phyloP scores from a whole-genome alignment of 1,140 invertebrate genomes.

The Zaprionus ghesquierei region DNA sequence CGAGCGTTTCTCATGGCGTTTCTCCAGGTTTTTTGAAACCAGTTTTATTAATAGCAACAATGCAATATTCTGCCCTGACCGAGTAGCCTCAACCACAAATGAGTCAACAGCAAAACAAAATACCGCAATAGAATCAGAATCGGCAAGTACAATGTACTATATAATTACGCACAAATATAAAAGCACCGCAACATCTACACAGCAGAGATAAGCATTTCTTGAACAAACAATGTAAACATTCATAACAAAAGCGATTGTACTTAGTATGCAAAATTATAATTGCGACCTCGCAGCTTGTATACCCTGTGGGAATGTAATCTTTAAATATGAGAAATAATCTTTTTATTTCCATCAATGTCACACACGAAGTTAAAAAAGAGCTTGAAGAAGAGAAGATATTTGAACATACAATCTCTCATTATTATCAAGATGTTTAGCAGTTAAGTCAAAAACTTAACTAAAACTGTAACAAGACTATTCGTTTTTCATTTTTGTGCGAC shows the following conservation, averaged over 20 bases:
- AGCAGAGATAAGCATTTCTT: background rate
- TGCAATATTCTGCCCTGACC: slow-evolving; percentile 17
- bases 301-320: background rate
- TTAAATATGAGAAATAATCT: background rate
- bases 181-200: background rate
- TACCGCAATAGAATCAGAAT: slow-evolving; percentile 14
- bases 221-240: background rate
- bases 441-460: no score
- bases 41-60: background rate
- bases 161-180: slow-evolving; percentile 15
- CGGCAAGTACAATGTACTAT: slow-evolving; percentile 16
- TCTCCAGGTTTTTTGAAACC: background rate
- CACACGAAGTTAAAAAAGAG: no score
- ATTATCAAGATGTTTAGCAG: no score
- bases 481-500: slow-evolving; percentile 14
- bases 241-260: background rate
- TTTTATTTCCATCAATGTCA: no score
- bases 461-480: background rate
- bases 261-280: background rate
- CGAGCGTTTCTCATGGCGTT: background rate
- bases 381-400: no score
- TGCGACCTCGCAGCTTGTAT: background rate
- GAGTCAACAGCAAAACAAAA: slow-evolving; percentile 33
- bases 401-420: no score
- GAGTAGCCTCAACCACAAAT: slow-evolving; percentile 12